A percentile compares a stretch with the other conserved stretches of the same genome.
These are phyloP conservation scores for Papilio polytes DNA, from an alignment of 1,140 invertebrate species.

Conservation along the genomic window DNA sequence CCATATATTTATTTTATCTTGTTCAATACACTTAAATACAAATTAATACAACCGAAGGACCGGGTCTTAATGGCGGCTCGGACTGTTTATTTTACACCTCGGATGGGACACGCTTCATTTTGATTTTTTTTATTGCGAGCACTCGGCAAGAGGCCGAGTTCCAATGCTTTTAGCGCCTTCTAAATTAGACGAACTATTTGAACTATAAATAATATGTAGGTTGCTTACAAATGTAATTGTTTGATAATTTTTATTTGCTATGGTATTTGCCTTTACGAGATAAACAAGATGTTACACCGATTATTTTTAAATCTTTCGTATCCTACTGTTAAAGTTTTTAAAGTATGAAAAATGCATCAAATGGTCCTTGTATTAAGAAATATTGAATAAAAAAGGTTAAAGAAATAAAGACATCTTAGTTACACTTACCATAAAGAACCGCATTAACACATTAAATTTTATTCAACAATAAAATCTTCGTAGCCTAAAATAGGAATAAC, in stretches of 20 bases:
- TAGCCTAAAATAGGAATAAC: slow-evolving; percentile 1
- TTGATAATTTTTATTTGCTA: neutral
- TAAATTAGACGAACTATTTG: slow-evolving; percentile 42
- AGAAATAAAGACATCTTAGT: neutral
- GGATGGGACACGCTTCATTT: slow-evolving; percentile 76
- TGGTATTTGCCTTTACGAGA: neutral
- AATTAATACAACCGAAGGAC: slow-evolving; percentile 81
- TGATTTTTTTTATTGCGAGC: slow-evolving; percentile 68
- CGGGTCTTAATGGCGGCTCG: slow-evolving; percentile 74
- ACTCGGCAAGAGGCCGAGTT: slow-evolving; percentile 43
- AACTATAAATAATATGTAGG: slow-evolving; percentile 1
- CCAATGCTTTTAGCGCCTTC: slow-evolving; percentile 67
- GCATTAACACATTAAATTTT: neutral
- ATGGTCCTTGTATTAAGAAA: neutral
- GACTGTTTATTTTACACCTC: slow-evolving; percentile 83
- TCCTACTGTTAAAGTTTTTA: no score
- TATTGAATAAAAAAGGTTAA: neutral
- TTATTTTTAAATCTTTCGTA: neutral
- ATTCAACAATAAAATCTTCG: slow-evolving; percentile 5
- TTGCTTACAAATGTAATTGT: neutral
- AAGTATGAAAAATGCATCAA: no score
- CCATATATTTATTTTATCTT: slow-evolving; percentile 82
- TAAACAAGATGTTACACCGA: no score
- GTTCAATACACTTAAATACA: slow-evolving; percentile 83
- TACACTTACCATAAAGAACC: neutral